A percentile compares a stretch with the other conserved stretches of the same genome.
Conservation (phyloP, 37 sponge, comb jelly and placozoan species). For the Agelas oroides region DNA sequence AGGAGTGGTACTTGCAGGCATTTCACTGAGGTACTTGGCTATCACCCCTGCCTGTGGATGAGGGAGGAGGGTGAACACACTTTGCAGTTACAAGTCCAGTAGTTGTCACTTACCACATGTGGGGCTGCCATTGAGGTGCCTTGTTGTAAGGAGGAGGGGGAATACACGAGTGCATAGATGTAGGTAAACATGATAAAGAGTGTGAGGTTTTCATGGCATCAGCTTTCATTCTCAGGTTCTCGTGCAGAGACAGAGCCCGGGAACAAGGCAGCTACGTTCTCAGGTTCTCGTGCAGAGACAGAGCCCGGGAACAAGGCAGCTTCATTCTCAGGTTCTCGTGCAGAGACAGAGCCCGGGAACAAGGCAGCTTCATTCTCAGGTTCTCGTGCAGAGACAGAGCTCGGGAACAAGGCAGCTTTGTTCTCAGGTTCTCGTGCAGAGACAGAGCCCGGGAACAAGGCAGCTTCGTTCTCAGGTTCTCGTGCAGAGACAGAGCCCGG, state of each 20-base stretch:
- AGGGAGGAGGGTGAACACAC: no score
- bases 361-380: no score
- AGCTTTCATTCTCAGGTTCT: no score
- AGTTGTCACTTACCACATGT: conserved; percentile 46
- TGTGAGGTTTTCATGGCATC: no score
- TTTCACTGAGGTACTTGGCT: conserved; percentile 9
- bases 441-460: neutral
- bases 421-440: no score
- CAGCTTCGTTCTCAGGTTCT: no score
- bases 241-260: neutral
- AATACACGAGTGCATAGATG: neutral
- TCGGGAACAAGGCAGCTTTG: no score
- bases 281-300: neutral
- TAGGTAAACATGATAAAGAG: neutral
- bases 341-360: neutral
- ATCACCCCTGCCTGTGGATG: neutral
- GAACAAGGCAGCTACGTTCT: no score
- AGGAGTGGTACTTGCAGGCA: conserved; percentile 1
- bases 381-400: no score
- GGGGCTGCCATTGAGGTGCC: conserved; percentile 68
- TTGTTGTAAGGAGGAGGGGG: no score
- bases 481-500: neutral
- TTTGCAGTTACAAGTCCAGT: no score
- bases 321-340: no score
- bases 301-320: neutral